Evolutionary conservation across 2,113 vertebrate species (phyloP).

Genomic region (Myodes glareolus): DNA sequence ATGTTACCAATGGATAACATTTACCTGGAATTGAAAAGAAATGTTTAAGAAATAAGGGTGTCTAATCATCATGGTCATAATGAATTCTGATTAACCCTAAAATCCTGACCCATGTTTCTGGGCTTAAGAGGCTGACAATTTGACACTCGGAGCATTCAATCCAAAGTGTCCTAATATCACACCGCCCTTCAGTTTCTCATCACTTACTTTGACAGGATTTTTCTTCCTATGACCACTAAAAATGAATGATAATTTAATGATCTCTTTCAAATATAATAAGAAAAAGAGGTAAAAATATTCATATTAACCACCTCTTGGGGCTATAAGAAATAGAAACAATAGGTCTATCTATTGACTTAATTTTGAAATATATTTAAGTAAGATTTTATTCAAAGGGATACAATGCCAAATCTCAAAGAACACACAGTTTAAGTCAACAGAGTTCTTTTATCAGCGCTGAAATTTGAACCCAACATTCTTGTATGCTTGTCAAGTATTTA

Average conservation of each 20-base stretch:
- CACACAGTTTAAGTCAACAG: background rate
- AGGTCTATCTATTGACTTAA: background rate
- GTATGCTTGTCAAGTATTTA: background rate
- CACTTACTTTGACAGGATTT: background rate
- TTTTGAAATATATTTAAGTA: background rate
- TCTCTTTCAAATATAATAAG: background rate
- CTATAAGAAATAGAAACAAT: background rate
- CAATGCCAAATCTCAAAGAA: background rate
- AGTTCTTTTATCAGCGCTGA: background rate
- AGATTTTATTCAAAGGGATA: background rate
- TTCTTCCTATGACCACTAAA: slow-evolving; percentile 17
- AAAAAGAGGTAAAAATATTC: background rate
- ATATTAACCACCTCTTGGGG: background rate
- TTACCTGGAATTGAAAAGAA: background rate
- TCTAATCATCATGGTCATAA: background rate
- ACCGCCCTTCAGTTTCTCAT: background rate
- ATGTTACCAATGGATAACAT: background rate
- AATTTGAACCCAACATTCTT: background rate
- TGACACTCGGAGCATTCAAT: background rate
- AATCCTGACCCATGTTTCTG: background rate
- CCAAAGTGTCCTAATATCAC: background rate
- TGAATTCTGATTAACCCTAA: slow-evolving; percentile 19
- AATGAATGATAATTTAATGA: slow-evolving; percentile 14
- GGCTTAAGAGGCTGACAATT: background rate
- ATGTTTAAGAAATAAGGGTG: background rate